Conservation (phyloP, 2,797 vertebrate genomes). For the Sylvilagus floridanus region DNA sequence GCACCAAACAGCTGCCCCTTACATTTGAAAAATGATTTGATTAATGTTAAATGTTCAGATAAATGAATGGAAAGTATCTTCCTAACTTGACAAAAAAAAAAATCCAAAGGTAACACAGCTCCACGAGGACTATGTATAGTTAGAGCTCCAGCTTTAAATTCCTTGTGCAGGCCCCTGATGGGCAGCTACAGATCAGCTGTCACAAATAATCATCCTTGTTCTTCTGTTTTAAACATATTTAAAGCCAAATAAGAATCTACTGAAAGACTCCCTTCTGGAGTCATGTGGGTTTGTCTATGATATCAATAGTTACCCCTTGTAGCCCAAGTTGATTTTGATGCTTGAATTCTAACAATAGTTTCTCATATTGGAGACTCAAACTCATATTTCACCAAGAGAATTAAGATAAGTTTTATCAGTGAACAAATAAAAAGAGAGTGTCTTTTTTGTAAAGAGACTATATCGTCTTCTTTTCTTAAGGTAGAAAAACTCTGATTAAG, state of each 20-base stretch:
- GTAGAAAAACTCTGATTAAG: not conserved
- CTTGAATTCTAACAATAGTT: not conserved
- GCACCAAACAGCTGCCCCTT: too few relatives aligned
- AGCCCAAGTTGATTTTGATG: not conserved
- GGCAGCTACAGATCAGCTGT: not conserved
- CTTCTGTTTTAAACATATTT: not conserved
- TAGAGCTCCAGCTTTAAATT: too few relatives aligned
- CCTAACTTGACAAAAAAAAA: not conserved
- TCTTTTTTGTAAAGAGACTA: not conserved
- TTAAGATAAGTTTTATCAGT: not conserved
- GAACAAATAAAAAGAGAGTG: not conserved
- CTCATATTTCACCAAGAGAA: not conserved
- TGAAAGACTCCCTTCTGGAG: not conserved
- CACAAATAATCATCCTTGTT: not conserved
- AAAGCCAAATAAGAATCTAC: not conserved
- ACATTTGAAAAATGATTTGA: not conserved
- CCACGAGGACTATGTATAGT: not conserved
- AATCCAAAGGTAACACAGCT: not conserved
- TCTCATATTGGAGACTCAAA: not conserved
- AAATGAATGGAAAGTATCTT: not conserved
- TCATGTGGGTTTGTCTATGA: not conserved
- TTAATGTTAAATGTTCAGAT: not conserved
- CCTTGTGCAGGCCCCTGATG: not conserved
- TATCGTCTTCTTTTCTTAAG: not conserved
- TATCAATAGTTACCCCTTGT: not conserved